A percentile compares a stretch with the other conserved stretches of the same genome.
Conservation (phyloP, 2,888 invertebrate species). For the Thyatira batis region DNA sequence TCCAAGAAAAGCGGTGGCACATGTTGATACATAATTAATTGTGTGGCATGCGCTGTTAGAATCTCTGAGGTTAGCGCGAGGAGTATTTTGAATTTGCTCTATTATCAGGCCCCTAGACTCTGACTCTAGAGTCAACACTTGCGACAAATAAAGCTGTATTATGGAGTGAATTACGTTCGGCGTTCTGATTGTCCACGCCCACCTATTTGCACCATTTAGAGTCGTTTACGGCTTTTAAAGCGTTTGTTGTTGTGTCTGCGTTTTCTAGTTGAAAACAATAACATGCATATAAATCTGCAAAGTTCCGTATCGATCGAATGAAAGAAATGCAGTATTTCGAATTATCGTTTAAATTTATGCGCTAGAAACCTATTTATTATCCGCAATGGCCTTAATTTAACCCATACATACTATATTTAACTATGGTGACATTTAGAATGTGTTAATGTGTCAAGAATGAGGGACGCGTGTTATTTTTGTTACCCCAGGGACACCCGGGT, state of each 20-base stretch:
- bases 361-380: neutral
- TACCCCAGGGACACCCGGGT: neutral
- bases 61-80: neutral
- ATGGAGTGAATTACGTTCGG: too few relatives aligned
- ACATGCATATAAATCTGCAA: too few relatives aligned
- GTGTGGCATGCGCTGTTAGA: neutral
- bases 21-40: neutral
- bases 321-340: too few relatives aligned
- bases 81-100: neutral
- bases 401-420: neutral
- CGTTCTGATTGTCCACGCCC: too few relatives aligned
- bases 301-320: too few relatives aligned
- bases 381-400: neutral
- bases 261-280: too few relatives aligned
- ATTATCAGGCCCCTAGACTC: neutral
- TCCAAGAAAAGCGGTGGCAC: neutral
- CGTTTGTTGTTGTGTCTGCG: too few relatives aligned
- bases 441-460: neutral
- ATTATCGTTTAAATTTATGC: neutral
- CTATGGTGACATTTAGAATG: neutral
- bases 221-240: too few relatives aligned
- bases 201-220: too few relatives aligned
- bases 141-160: too few relatives aligned
- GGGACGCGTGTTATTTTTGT: slow-evolving; percentile 30
- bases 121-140: too few relatives aligned